Conservation (phyloP, 2,797 vertebrate genomes). For the Rhinichthys osculus region DNA sequence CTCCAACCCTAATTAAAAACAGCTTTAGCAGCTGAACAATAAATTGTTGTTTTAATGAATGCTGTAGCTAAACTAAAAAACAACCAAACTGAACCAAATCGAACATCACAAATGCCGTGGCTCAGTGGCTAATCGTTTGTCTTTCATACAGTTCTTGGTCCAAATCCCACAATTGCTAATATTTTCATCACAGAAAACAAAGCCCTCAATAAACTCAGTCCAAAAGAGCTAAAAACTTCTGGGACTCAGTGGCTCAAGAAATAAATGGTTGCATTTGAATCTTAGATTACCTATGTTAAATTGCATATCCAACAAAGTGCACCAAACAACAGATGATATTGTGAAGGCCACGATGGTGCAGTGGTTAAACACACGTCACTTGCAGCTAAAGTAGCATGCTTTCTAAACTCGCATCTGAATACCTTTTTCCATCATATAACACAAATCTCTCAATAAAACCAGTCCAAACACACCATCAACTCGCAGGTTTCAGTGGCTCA, state of each 20-base stretch:
- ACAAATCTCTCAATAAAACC: background rate
- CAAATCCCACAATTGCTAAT: too few species aligned
- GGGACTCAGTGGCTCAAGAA: background rate
- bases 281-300: background rate
- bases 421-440: background rate
- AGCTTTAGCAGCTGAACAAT: background rate
- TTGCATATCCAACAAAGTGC: background rate
- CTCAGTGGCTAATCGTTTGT: too few species aligned
- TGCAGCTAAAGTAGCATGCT: rapidly evolving
- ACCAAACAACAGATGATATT: rapidly evolving
- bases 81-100: too few species aligned
- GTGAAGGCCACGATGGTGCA: background rate
- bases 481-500: background rate
- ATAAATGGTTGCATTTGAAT: background rate
- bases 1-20: background rate
- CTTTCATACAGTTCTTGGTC: too few species aligned
- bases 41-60: too few species aligned
- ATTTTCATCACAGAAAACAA: too few species aligned
- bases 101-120: too few species aligned
- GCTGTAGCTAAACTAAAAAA: too few species aligned
- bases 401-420: rapidly evolving
- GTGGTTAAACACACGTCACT: background rate
- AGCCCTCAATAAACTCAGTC: background rate
- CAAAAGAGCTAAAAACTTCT: too few species aligned
- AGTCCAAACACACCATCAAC: background rate